These are phyloP conservation scores for Petrolisthes cinctipes DNA, from an alignment of 2,888 invertebrate species.

Conservation along the genomic window DNA sequence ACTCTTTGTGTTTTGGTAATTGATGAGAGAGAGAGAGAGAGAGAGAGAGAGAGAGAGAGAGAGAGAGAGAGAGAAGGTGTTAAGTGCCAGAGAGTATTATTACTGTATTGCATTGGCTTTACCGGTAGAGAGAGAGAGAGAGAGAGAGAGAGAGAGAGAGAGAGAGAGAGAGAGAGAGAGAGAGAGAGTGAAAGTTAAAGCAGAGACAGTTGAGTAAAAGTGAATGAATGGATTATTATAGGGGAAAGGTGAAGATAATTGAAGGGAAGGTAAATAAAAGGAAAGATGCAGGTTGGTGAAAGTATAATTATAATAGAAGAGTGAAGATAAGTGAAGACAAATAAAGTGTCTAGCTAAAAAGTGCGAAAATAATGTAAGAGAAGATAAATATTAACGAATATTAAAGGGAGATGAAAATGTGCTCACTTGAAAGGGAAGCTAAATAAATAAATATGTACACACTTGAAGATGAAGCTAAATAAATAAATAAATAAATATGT, in stretches of 20 bases:
- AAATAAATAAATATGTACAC: too few relatives aligned
- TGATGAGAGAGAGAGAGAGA: background rate
- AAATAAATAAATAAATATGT: background rate
- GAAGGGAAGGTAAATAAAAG: too few relatives aligned
- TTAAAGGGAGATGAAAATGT: too few relatives aligned
- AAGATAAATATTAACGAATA: background rate
- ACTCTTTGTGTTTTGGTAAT: background rate
- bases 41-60: background rate
- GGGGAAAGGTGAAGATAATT: background rate
- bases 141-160: background rate
- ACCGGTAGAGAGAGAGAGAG: background rate
- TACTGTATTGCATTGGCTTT: background rate
- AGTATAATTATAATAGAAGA: background rate
- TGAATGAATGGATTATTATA: background rate
- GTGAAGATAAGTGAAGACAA: background rate
- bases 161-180: background rate
- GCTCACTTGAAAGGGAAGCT: background rate
- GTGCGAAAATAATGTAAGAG: background rate
- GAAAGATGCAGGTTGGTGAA: background rate
- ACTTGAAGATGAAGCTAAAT: background rate
- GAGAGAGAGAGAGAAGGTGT: too few relatives aligned
- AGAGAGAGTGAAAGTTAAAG: background rate
- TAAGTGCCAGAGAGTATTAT: background rate
- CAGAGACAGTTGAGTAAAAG: background rate
- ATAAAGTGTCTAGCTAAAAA: background rate